Conservation (phyloP, 2,888 invertebrate genomes). For the Lamellibrachia satsuma region DNA sequence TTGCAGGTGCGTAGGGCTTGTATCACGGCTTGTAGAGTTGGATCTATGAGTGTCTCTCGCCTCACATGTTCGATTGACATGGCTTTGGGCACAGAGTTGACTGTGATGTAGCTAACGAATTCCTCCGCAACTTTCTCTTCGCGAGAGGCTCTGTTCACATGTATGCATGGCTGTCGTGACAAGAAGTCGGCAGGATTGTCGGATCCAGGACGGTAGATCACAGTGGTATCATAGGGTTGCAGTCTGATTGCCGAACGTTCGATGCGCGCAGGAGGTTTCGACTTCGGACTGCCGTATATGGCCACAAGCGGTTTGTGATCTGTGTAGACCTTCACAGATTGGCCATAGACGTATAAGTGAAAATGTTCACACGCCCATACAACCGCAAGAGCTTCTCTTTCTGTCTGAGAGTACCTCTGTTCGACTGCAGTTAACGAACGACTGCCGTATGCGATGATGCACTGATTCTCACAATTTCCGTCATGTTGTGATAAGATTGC, state of each 20-base stretch:
- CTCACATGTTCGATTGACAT: not conserved
- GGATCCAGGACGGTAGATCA: constrained; percentile 40
- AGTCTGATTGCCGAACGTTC: constrained; percentile 46
- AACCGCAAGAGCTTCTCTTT: constrained; percentile 41
- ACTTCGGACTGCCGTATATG: constrained; percentile 44
- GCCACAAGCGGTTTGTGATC: constrained; percentile 51
- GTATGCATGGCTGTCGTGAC: not conserved
- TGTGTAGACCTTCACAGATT: constrained; percentile 44
- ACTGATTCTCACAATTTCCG: not conserved
- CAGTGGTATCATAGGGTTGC: constrained; percentile 37
- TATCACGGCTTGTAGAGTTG: constrained; percentile 17
- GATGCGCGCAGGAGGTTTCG: constrained; percentile 46
- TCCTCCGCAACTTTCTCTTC: too few relatives aligned
- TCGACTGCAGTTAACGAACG: constrained; percentile 43
- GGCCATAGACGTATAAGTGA: constrained; percentile 48
- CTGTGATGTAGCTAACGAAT: not conserved
- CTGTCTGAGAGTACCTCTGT: constrained; percentile 48
- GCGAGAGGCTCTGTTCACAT: too few relatives aligned
- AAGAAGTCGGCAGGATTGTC: constrained; percentile 36
- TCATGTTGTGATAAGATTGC: constrained; percentile 23
- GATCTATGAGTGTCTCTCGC: constrained; percentile 13
- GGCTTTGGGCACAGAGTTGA: not conserved
- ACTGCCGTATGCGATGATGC: constrained; percentile 41
- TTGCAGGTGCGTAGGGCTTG: too few relatives aligned
- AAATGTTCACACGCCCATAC: constrained; percentile 51